A percentile compares a stretch with the other conserved stretches of the same genome.
Conservation (phyloP, 2,888 invertebrate species). For the Drosophila subsilvestris region DNA sequence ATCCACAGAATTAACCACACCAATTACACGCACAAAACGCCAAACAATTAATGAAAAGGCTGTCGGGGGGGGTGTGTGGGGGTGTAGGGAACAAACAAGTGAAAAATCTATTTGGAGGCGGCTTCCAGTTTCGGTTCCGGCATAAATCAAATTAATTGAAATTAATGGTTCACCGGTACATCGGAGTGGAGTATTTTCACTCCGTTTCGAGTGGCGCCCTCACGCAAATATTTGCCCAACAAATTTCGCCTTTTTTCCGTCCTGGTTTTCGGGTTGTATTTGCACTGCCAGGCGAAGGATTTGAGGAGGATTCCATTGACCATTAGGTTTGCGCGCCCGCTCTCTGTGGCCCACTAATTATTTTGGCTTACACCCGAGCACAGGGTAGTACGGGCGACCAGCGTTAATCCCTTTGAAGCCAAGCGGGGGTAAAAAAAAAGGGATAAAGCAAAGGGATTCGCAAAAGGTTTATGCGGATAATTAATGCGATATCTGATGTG, state of each 20-base stretch:
- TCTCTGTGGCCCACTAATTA: constrained; percentile 58
- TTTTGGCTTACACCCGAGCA: constrained; percentile 53
- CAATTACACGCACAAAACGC: constrained; percentile 52
- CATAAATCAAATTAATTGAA: constrained; percentile 80
- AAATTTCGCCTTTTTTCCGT: constrained; percentile 13
- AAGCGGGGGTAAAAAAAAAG: constrained; percentile 30
- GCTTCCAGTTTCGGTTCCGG: constrained; percentile 48
- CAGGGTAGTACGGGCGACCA: background rate
- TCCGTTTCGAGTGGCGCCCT: constrained; percentile 47
- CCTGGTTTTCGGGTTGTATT: constrained; percentile 1
- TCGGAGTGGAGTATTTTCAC: constrained; percentile 32
- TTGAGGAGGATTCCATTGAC: constrained; percentile 33
- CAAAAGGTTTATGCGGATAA: constrained; percentile 48
- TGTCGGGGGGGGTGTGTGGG: background rate
- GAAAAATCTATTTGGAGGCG: constrained; percentile 55
- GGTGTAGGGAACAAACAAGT: constrained; percentile 9
- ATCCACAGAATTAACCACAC: constrained; percentile 50
- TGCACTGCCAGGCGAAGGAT: constrained; percentile 28
- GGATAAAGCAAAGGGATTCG: constrained; percentile 41
- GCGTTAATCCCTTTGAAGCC: constrained; percentile 52
- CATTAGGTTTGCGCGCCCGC: constrained; percentile 34
- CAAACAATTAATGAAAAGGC: constrained; percentile 57
- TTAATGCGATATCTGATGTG: constrained; percentile 52
- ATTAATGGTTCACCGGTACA: constrained; percentile 69
- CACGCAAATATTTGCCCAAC: constrained; percentile 46